phyloP scores from a whole-genome alignment of 2,797 vertebrate genomes.

The Bradypodion pumilum region DNA sequence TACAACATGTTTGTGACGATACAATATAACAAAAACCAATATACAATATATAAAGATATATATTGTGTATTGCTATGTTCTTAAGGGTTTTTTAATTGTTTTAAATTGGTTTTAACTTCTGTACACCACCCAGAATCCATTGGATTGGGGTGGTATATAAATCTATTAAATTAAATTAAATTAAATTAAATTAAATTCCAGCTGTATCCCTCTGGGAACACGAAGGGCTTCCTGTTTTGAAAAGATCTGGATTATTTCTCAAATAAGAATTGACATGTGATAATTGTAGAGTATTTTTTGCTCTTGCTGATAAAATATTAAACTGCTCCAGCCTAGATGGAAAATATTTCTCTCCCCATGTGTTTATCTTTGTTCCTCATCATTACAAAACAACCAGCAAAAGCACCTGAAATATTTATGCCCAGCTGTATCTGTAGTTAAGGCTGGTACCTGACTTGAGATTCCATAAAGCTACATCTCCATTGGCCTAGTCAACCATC shows the following conservation, averaged over 20 bases:
- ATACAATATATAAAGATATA: no score
- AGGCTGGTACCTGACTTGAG: constrained; percentile 18
- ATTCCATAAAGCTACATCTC: neutral
- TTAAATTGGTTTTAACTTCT: no score
- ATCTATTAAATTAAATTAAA: no score
- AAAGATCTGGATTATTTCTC: constrained; percentile 63
- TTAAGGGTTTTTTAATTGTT: no score
- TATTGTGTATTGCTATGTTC: no score
- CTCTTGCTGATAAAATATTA: constrained; percentile 72
- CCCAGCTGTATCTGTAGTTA: neutral
- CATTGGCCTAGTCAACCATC: constrained; percentile 29
- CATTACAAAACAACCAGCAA: constrained; percentile 64
- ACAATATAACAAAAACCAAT: no score
- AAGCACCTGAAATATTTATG: constrained; percentile 68
- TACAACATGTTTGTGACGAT: no score
- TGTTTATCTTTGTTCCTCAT: constrained; percentile 68
- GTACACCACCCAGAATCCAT: no score
- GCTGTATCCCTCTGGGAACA: neutral
- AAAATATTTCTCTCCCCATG: constrained; percentile 62
- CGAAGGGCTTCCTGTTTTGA: constrained; percentile 40
- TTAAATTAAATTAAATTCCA: no score
- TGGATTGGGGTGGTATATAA: no score
- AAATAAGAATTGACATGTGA: constrained; percentile 61
- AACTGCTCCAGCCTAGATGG: constrained; percentile 65
- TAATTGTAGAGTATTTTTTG: constrained; percentile 72